phyloP scores from a whole-genome alignment of 2,888 invertebrate species.

The Habroteleia sp. region DNA sequence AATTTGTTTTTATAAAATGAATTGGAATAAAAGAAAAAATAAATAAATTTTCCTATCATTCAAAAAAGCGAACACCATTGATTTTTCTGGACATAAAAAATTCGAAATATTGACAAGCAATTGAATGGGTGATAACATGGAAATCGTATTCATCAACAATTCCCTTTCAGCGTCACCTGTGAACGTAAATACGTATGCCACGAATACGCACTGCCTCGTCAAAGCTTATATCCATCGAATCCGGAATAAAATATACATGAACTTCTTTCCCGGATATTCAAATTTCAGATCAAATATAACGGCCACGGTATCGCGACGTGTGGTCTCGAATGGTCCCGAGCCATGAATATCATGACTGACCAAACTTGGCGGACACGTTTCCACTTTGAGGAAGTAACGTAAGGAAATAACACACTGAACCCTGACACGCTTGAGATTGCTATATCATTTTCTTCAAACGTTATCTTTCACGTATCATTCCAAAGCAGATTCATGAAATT shows the following conservation, averaged over 20 bases:
- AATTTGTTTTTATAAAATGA: no score
- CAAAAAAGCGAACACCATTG: not conserved
- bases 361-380: conserved; percentile 73
- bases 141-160: conserved; percentile 69
- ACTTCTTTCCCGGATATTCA: conserved; percentile 77
- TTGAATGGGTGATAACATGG: conserved; percentile 63
- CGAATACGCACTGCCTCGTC: conserved; percentile 52
- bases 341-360: conserved; percentile 81
- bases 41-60: no score
- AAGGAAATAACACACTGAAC: conserved; percentile 59
- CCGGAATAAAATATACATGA: conserved; percentile 78
- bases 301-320: conserved; percentile 72
- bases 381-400: conserved; percentile 70
- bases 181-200: conserved; percentile 56
- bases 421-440: conserved; percentile 56
- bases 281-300: conserved; percentile 79
- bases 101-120: conserved; percentile 54
- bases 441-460: conserved; percentile 57
- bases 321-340: conserved; percentile 77
- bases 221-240: conserved; percentile 54
- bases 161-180: conserved; percentile 64
- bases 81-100: conserved; percentile 11
- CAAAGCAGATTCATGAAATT: conserved; percentile 31
- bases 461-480: conserved; percentile 29
- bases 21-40: no score